Evolutionary conservation across 2,797 vertebrate species (phyloP), one percentile per base, ranked within the genome.

Genomic region (Lycodopsis pacificus): DNA sequence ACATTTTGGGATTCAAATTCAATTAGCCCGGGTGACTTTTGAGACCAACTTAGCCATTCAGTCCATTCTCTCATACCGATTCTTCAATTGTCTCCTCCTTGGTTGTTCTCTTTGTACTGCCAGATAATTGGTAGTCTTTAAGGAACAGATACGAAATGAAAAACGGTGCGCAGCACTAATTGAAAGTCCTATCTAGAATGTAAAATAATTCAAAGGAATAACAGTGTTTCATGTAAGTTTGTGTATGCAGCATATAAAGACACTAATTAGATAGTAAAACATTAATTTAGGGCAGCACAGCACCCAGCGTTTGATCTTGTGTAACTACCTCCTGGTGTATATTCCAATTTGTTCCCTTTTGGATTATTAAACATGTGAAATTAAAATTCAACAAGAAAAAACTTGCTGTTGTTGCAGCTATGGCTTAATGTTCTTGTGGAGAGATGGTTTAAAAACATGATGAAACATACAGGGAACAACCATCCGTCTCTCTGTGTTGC

Each of bases 1-100:
- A 27, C 54, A 66, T 67, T 83, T 42, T 22, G 66, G 65, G 71
- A 81, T 71, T 84, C 51, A 68, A 79, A 88, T 92, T 88, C 56
- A 90, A 88, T 89, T 86, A 84, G 76, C 56, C 34, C 30, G 14
- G 42, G 46, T 79, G 70, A 86, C 77, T 83, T 80, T 10, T 49
- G 30, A 73, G 71, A 80, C 54, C 49, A 34, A 53, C 34, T 72
- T 57, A 68, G 48, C 5, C 14, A 3, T 78, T 71, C 59, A 68
- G 54, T 79, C 59, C 74, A 25, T 53, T 63, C 65, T 59, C 40
- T 66, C 62, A 53, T 34, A 56, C 3, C 13, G 38, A 46, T 69
- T 69, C 40, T 65, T 57, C 36, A n/a, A 71, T 59, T 65, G 49
- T 59, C 58, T 69, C 53, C 73, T 58, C 51, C 40, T 4, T 40